Conservation (phyloP, 1,140 invertebrate genomes). For the Drosophila varians region DNA sequence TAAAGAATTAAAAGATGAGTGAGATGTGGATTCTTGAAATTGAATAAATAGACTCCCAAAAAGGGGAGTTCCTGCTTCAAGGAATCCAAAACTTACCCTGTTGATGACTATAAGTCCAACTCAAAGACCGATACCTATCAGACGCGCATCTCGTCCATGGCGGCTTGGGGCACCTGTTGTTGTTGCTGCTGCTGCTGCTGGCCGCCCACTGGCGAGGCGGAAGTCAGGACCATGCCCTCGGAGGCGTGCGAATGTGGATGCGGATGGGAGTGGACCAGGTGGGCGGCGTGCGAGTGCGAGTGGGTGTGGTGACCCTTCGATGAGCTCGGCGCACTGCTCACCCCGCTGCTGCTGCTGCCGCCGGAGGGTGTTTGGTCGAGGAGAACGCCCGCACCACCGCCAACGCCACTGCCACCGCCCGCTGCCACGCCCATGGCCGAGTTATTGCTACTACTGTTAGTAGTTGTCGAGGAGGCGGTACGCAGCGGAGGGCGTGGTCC, state of each 20-base stretch:
- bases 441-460: conserved; percentile 82
- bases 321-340: conserved; percentile 84
- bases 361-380: conserved; percentile 83
- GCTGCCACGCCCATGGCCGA: conserved; percentile 51
- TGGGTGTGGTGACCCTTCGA: conserved; percentile 84
- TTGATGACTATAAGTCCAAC: conserved; percentile 83
- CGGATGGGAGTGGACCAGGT: conserved; percentile 39
- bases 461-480: conserved; percentile 78
- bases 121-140: conserved; percentile 88
- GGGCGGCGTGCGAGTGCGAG: conserved; percentile 65
- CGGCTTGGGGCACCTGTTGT: conserved; percentile 88
- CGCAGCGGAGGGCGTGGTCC: conserved; percentile 80
- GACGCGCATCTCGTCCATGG: conserved; percentile 93
- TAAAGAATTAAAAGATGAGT: neutral
- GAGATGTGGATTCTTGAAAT: too few relatives aligned
- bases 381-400: conserved; percentile 53
- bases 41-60: too few relatives aligned
- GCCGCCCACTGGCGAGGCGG: conserved; percentile 29
- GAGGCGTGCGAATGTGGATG: conserved; percentile 45
- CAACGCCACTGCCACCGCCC: conserved; percentile 4
- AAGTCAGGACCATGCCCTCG: conserved; percentile 82
- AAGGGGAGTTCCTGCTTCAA: too few relatives aligned
- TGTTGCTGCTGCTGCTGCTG: conserved; percentile 76
- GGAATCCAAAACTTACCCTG: conserved; percentile 54
- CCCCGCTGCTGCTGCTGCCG: conserved; percentile 85